Conservation (phyloP, 2,113 vertebrate species). For the Pterocles burchelli region DNA sequence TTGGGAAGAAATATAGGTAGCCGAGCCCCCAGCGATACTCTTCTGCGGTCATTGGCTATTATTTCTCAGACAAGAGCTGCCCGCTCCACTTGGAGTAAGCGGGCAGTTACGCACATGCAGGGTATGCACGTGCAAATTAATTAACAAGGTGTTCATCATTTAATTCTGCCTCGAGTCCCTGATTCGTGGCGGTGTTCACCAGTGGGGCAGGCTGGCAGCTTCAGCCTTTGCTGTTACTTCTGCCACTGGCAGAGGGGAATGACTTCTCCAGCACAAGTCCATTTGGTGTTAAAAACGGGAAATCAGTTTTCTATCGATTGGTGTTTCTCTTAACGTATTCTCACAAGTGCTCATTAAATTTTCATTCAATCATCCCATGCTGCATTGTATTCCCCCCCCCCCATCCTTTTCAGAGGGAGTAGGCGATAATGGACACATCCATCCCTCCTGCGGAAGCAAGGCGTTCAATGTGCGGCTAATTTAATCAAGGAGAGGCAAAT, state of each 20-base stretch:
- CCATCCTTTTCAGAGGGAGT: not conserved
- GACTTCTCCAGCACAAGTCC: not conserved
- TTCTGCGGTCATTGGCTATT: not conserved
- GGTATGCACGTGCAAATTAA: not conserved
- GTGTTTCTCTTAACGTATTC: constrained; percentile 42
- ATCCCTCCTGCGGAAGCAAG: not conserved
- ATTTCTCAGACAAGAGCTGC: not conserved
- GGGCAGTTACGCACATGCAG: not conserved
- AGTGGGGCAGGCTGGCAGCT: not conserved
- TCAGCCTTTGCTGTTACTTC: not conserved
- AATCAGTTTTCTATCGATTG: constrained; percentile 59
- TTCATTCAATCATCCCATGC: constrained; percentile 54
- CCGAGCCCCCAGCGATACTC: not conserved
- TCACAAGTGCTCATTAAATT: constrained; percentile 68
- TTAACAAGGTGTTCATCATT: not conserved
- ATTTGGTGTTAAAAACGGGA: constrained; percentile 52
- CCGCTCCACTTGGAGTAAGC: not conserved
- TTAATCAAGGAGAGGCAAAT: constrained; percentile 36
- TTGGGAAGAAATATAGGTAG: not conserved
- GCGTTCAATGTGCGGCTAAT: not conserved
- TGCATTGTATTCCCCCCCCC: not conserved
- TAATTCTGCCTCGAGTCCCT: not conserved
- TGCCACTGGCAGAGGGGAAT: not conserved
- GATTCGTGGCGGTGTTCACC: fast-evolving
- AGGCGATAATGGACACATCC: constrained; percentile 23